Conservation (phyloP, 2,113 vertebrate species). For the Elachura formosa region DNA sequence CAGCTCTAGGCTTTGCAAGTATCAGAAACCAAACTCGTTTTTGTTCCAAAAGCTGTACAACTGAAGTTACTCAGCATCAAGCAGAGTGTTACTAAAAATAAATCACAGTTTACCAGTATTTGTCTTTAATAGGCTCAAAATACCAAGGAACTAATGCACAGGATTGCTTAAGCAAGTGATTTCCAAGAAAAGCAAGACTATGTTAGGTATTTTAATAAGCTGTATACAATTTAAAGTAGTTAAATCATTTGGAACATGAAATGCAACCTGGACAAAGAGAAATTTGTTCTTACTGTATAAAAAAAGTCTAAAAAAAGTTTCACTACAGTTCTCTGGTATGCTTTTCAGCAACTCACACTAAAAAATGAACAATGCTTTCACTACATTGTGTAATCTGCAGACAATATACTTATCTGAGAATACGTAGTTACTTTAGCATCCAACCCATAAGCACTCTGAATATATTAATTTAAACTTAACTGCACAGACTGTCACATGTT, state of each 20-base stretch:
- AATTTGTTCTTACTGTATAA: background rate
- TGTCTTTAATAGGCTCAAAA: background rate
- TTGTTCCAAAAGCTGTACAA: background rate
- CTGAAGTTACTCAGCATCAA: background rate
- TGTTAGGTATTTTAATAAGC: background rate
- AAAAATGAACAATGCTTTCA: background rate
- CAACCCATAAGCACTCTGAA: background rate
- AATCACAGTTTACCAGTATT: background rate
- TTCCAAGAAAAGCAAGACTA: background rate
- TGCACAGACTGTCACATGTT: background rate
- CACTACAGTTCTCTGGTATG: background rate
- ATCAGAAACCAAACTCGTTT: background rate
- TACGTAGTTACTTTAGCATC: background rate
- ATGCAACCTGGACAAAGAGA: background rate
- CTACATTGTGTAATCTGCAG: background rate
- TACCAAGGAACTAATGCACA: background rate
- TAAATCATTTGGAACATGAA: background rate
- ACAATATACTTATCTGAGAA: background rate
- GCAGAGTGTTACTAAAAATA: background rate
- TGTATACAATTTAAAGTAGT: background rate
- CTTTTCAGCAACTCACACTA: background rate
- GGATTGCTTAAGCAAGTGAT: background rate
- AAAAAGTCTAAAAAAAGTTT: background rate
- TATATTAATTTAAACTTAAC: background rate
- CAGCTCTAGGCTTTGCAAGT: background rate